Evolutionary conservation across 2,797 vertebrate genomes (phyloP), one percentile per base, ranked within the genome.

Genomic region (Momotus momota): DNA sequence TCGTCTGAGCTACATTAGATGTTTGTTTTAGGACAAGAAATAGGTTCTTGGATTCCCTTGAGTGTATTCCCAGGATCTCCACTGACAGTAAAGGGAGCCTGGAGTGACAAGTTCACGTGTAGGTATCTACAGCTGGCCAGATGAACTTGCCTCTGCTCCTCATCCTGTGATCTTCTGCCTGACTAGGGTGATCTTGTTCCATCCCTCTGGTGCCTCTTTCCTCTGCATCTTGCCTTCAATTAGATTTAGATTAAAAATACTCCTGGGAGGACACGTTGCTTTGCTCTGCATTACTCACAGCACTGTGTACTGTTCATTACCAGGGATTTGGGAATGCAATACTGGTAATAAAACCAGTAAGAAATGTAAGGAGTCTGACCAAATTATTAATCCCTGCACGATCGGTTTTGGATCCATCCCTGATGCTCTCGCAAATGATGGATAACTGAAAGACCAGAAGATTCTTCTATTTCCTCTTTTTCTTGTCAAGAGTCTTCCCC

Each of bases 361-460:
- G 61, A 88, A 57, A 29, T 62, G 21, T 7, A 86, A 80, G 23
- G 27, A 81, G 15, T 2, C 6, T 21, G 3, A 38, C 73, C 61
- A 65, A 57, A 75, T 72, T 35, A 86, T 35, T 49, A 79, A 81
- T 81, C 75, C 49, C 48, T 38, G 25, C 8, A 8, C 4, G 14
- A 58, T 18, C 40, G 65, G 29, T 49, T 74, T 65, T 45, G n/a
- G 77, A 78, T 41, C 52, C 45, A 54, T 17, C 57, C 57, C 38
- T 60, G 57, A 33, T 41, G 27, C 16, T 61, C 66, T 78, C n/a
- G 77, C 18, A 88, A 79, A 75, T 52, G 81, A 38, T 11, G 40
- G 54, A 81, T 67, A 86, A 69, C 54, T 46, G 41, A 93, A 95
- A 95, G 83, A 83, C 46, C 83, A 78, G 29, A 61, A 81, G 27